Conservation (phyloP, 2,113 vertebrate genomes). For the Merops nubicus region DNA sequence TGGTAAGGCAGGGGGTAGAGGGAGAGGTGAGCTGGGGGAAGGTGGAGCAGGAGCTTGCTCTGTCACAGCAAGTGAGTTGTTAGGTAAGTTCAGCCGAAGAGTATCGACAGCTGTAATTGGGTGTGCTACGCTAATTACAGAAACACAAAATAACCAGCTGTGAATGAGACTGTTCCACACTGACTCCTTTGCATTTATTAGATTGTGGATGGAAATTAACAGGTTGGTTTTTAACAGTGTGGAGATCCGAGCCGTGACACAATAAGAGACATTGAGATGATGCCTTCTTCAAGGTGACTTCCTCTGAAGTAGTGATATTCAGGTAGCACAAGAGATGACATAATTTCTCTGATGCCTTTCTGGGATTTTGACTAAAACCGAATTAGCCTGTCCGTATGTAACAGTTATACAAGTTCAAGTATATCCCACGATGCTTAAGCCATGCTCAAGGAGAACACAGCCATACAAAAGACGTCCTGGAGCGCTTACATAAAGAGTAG, state of each 20-base stretch:
- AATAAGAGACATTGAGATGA: background rate
- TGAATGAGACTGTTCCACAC: constrained; percentile 34
- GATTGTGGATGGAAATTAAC: constrained; percentile 34
- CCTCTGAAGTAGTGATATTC: background rate
- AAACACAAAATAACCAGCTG: constrained; percentile 46
- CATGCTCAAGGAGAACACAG: background rate
- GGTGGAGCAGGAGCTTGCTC: background rate
- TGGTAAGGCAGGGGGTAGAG: background rate
- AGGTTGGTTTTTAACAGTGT: background rate
- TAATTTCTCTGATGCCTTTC: background rate
- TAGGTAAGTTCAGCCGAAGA: constrained; percentile 34
- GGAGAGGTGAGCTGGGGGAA: background rate
- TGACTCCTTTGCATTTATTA: constrained; percentile 43
- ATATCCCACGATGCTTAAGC: background rate
- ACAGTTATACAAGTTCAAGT: background rate
- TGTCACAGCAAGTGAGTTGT: background rate
- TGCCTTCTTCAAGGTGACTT: background rate
- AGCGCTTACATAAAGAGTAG: background rate
- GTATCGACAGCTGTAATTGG: constrained; percentile 23
- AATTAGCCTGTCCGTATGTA: background rate
- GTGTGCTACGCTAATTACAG: background rate
- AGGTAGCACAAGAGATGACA: background rate
- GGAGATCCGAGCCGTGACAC: background rate
- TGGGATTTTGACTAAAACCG: background rate
- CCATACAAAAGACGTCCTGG: background rate